Conservation (phyloP, 2,797 vertebrate species). For the Gymnodraco acuticeps region DNA sequence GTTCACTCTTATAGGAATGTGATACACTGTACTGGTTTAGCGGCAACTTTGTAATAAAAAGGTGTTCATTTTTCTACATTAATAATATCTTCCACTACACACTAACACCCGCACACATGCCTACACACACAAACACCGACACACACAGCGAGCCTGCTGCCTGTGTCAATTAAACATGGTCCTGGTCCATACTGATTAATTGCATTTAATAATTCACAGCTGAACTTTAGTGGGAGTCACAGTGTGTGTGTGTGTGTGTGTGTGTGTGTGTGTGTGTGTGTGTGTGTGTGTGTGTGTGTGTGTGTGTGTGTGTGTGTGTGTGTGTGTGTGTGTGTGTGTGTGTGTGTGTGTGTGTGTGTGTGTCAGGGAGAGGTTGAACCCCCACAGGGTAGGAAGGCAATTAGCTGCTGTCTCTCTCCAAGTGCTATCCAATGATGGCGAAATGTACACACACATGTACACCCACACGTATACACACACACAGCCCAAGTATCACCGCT, state of each 20-base stretch:
- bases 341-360: too few species aligned
- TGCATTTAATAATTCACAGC: constrained; percentile 86
- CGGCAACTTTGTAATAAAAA: too few species aligned
- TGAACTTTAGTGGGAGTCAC: constrained; percentile 85
- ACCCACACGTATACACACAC: constrained; percentile 22
- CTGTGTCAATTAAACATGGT: constrained; percentile 75
- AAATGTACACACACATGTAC: constrained; percentile 17
- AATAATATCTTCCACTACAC: not conserved
- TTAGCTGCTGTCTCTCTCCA: constrained; percentile 76
- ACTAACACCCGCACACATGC: constrained; percentile 26
- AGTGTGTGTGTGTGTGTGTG: constrained; percentile 25
- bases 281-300: constrained; percentile 27
- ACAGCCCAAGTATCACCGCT: not conserved
- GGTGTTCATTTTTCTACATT: too few species aligned
- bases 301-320: constrained; percentile 15
- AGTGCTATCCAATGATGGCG: constrained; percentile 62
- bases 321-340: constrained; percentile 17
- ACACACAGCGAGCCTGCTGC: constrained; percentile 48
- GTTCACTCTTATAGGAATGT: too few species aligned
- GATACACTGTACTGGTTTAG: too few species aligned
- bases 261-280: constrained; percentile 18
- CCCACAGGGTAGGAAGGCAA: constrained; percentile 81
- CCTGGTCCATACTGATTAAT: constrained; percentile 79
- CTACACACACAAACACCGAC: constrained; percentile 42
- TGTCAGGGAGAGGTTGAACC: constrained; percentile 41